Evolutionary conservation across 1,140 invertebrate genomes (phyloP).

Genomic region (Rhagoletis zephyria): DNA sequence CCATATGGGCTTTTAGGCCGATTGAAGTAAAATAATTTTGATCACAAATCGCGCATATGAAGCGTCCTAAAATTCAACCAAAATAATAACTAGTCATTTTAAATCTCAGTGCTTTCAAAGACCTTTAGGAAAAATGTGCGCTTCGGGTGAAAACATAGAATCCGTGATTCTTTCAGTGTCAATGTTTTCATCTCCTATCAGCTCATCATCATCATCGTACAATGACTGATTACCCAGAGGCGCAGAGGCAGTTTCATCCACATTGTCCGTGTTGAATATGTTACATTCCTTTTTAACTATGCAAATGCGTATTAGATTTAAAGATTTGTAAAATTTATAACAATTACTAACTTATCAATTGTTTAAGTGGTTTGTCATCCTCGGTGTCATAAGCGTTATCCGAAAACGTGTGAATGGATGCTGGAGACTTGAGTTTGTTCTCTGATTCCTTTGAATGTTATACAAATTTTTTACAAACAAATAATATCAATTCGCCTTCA

Average conservation of each 20-base stretch:
- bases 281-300: not conserved
- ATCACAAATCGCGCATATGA: constrained; percentile 53
- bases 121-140: constrained; percentile 18
- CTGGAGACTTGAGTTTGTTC: not conserved
- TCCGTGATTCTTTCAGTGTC: not conserved
- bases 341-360: not conserved
- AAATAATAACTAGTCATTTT: not conserved
- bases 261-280: not conserved
- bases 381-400: not conserved
- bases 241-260: not conserved
- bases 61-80: constrained; percentile 45
- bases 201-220: not conserved
- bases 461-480: no score
- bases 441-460: not conserved
- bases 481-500: no score
- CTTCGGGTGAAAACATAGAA: not conserved
- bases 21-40: constrained; percentile 54
- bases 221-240: not conserved
- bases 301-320: no score
- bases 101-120: not conserved
- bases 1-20: constrained; percentile 56
- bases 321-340: not conserved
- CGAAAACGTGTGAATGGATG: not conserved
- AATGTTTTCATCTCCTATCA: not conserved
- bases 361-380: constrained; percentile 4